Base-by-base conservation (phyloP, 1,140 invertebrate genomes). In the Phenacoccus solenopsis region DNA sequence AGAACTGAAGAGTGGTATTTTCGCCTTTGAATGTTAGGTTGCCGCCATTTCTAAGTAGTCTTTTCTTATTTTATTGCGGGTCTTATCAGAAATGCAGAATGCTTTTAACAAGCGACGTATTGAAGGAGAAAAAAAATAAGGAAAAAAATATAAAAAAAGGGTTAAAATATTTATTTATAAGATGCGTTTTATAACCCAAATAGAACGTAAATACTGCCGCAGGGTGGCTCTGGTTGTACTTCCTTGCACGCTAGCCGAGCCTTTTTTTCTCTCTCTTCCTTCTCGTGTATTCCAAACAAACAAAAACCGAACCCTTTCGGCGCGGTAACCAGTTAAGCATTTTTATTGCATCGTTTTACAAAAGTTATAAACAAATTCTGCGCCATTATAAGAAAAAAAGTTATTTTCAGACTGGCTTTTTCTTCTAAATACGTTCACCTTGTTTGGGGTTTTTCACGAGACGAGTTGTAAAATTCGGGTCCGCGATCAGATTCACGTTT, bases 241-340 rank as follows among this genome's bases (percentile, higher is more conserved):
- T 49, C 38, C 38, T 49, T n/a, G 38, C 38, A 49, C 20, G 16
- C 38, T 49, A 16, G 5, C n/a, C n/a, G n/a, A n/a, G n/a, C n/a
- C 38, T 16, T 49, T 49, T 49, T n/a, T 49, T n/a, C 20, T 49
- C 16, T 49, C 38, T 49, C 4, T 10, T n/a, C 20, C 38, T 49
- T 49, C n/a, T n/a, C n/a, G n/a, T n/a, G n/a, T 49, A 49, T 49
- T 49, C 38, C 38, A 49, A 49, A 49, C 38, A 49, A 49, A 49
- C 20, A 49, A 49, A 49, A 49, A 49, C 38, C 38, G 20, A 49
- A 49, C 38, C 38, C 38, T 49, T 49, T 49, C 38, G 38, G 38
- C 38, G 38, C 38, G 38, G 38, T 49, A 49, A 49, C 38, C 38
- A 49, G 38, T 49, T 4, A 49, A 49, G 38, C 13, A 49, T 49